Base-by-base conservation (phyloP, 2,888 invertebrate species). In the Amphipyra berbera region DNA sequence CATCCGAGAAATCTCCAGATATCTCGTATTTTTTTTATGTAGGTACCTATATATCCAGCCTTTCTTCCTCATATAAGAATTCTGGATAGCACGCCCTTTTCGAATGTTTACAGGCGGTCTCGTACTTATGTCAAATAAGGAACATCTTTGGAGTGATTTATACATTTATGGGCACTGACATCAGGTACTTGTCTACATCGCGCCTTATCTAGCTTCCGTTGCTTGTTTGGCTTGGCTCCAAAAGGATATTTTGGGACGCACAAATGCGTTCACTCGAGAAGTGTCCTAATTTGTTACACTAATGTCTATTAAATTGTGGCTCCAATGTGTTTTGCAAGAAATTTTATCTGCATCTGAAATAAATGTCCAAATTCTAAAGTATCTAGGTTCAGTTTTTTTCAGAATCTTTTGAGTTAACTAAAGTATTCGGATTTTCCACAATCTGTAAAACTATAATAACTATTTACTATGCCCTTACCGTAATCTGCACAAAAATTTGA, bases 1-100 rank as follows among this genome's bases (percentile, higher is more conserved):
- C 63, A 49, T 45, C 53, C 42, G 53, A 55, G 21, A 54, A 56
- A 65, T 64, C 70, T 65, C 30, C 14, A 54, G n/a, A 45, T 50
- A 61, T 37, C 40, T 46, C 45, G 35, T 42, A n/a, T 42, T 53
- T 42, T 53, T 65, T 60, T 62, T 59, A 30, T 53, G 42, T 50
- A 30, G 10, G 10, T 13, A 58, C 15, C 14, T 44, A 15, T 12
- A 44, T 10, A 33, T 15, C 7, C 7, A 15, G 38, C 2, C n/a
- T 8, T 21, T 38, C n/a, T 48, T 53, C 15, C 33, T 42, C 12
- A 21, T 40, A 14, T 13, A 40, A 44, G 41, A 27, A 48, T 55
- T 27, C 37, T 37, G 21, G 15, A 45, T 53, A 38, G 38, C 40
- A 41, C 38, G 10, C 14, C 8, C 27, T 1, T 35, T 44, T 15